Evolutionary conservation across 1,140 invertebrate genomes (phyloP).

Genomic region (Amyelois transitella): DNA sequence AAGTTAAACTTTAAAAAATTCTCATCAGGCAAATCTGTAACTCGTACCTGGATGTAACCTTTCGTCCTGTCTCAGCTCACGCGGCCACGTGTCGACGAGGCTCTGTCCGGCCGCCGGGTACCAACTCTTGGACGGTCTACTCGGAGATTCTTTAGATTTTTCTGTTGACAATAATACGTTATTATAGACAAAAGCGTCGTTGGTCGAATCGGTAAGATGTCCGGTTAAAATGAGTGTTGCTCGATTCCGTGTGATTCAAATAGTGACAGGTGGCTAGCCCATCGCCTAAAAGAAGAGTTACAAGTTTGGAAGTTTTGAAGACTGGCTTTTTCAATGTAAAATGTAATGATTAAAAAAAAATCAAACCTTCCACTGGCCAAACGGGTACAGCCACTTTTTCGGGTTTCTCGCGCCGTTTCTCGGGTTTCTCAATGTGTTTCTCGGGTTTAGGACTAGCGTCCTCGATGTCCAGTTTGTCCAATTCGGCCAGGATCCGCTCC

Average conservation of each 20-base stretch:
- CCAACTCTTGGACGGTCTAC: constrained; percentile 26
- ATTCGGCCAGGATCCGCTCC: constrained; percentile 48
- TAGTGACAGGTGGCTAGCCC: too few species aligned
- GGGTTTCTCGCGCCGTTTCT: background rate
- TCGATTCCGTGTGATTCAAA: too few species aligned
- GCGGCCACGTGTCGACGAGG: constrained; percentile 28
- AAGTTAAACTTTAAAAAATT: background rate
- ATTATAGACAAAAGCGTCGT: too few species aligned
- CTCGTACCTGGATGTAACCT: constrained; percentile 45
- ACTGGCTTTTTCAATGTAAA: too few species aligned
- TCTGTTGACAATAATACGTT: background rate
- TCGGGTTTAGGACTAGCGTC: constrained; percentile 14
- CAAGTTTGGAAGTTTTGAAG: too few species aligned
- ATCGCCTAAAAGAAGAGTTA: too few species aligned
- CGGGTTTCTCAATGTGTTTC: background rate
- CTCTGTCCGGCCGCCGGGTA: constrained; percentile 25
- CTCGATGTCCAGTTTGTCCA: constrained; percentile 42
- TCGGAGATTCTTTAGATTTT: constrained; percentile 17
- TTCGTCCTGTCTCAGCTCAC: constrained; percentile 41
- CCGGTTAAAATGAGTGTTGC: too few species aligned
- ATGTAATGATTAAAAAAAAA: background rate
- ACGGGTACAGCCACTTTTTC: constrained; percentile 21
- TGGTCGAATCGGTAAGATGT: too few species aligned
- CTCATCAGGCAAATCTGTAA: background rate
- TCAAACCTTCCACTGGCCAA: background rate